A percentile compares a stretch with the other conserved stretches of the same genome.
Evolutionary conservation across 1,140 invertebrate species (phyloP).

Genomic region (Eurosta solidaginis): DNA sequence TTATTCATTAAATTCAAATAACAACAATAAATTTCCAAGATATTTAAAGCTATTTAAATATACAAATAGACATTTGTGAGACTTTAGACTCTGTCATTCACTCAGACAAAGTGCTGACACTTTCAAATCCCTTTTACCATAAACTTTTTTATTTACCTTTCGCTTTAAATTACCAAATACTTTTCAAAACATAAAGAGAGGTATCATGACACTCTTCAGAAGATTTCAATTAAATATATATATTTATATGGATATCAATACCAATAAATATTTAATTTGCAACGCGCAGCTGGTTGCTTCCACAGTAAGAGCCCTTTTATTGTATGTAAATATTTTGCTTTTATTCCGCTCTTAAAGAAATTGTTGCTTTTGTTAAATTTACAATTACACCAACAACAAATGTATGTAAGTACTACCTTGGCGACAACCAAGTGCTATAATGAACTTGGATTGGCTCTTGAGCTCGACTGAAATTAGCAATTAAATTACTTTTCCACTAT

Average conservation of each 20-base stretch:
- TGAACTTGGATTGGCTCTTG: slow-evolving; percentile 1
- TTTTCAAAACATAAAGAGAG: too few species aligned
- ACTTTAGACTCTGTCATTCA: too few species aligned
- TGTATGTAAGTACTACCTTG: not conserved
- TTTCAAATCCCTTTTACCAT: not conserved
- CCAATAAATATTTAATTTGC: slow-evolving; percentile 28
- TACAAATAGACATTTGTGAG: too few species aligned
- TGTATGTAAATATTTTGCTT: not conserved
- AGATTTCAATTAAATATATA: not conserved
- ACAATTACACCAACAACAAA: not conserved
- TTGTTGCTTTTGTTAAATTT: slow-evolving; percentile 21
- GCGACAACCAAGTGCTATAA: not conserved
- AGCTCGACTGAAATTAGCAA: slow-evolving; percentile 16
- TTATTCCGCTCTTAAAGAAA: not conserved
- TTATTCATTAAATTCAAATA: too few species aligned
- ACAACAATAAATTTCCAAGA: too few species aligned
- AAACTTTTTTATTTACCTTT: not conserved
- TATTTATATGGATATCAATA: not conserved
- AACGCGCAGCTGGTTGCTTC: not conserved
- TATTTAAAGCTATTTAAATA: too few species aligned
- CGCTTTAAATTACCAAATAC: too few species aligned
- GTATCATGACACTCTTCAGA: too few species aligned
- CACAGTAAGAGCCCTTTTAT: not conserved
- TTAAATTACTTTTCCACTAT: slow-evolving; percentile 25
- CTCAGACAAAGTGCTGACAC: not conserved